Percentiles rank a stretch among this genome's conserved stretches.
Evolutionary conservation across 1,140 invertebrate species (phyloP).

Genomic region (Cyphomyrmex costatus): DNA sequence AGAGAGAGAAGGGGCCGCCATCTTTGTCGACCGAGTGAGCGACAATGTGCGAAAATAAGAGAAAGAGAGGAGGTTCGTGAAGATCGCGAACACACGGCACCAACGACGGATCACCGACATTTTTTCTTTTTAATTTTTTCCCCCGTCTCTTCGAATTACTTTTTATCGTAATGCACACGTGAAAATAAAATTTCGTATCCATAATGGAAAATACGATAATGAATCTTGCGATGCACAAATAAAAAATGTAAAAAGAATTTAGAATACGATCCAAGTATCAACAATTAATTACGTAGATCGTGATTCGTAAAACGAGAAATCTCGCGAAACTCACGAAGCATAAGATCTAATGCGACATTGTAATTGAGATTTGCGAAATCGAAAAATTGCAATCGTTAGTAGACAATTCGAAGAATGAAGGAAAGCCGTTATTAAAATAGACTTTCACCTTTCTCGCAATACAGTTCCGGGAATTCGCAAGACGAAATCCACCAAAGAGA

Average conservation of each 20-base stretch:
- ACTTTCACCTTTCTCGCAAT: constrained; percentile 21
- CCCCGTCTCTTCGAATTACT: not conserved
- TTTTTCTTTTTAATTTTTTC: constrained; percentile 50
- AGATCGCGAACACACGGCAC: constrained; percentile 69
- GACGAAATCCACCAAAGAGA: not conserved
- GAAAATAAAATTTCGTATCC: not conserved
- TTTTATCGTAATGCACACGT: too few species aligned
- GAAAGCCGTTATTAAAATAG: constrained; percentile 1
- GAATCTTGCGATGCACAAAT: not conserved
- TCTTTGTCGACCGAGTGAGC: constrained; percentile 79
- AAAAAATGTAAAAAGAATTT: not conserved
- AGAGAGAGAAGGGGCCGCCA: constrained; percentile 80
- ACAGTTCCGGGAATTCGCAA: constrained; percentile 1
- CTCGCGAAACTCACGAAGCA: not conserved
- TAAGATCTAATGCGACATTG: not conserved
- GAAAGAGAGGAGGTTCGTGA: constrained; percentile 29
- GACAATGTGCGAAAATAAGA: constrained; percentile 13
- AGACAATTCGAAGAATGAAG: not conserved
- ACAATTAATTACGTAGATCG: not conserved
- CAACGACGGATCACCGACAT: constrained; percentile 57
- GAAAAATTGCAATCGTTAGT: not conserved
- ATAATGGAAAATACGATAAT: not conserved
- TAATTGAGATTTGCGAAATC: not conserved
- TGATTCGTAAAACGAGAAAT: not conserved
- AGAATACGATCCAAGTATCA: not conserved